Conservation (phyloP, 2,797 vertebrate genomes). For the Anguilla megastoma region DNA sequence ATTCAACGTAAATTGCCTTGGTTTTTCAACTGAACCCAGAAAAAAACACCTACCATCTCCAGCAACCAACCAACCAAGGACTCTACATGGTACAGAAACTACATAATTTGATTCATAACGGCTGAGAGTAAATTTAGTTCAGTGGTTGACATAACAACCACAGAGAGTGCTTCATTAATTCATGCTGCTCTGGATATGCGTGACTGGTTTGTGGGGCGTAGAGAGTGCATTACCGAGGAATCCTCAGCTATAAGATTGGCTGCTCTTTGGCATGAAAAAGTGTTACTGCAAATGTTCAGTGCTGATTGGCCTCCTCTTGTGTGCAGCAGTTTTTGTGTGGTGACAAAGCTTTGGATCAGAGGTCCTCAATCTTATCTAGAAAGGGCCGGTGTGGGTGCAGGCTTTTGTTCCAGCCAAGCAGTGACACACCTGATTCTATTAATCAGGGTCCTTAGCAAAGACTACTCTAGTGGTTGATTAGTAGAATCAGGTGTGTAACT, state of each 20-base stretch:
- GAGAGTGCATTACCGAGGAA: neutral
- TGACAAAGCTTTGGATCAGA: neutral
- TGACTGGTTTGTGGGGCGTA: neutral
- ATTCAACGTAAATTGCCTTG: neutral
- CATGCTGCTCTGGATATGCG: neutral
- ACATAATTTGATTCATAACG: neutral
- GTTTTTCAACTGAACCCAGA: neutral
- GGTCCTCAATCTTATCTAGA: too few species aligned
- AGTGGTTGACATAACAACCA: neutral
- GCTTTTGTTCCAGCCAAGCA: too few species aligned
- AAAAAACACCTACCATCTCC: neutral
- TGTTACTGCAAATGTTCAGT: neutral
- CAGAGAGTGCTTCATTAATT: constrained; percentile 2
- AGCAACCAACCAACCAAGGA: neutral
- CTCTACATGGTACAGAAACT: neutral
- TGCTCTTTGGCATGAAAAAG: neutral
- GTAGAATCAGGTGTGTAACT: too few species aligned
- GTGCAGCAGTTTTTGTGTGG: neutral
- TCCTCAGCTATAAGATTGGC: neutral
- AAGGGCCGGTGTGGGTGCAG: too few species aligned
- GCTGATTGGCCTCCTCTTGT: neutral
- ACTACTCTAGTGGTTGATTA: too few species aligned
- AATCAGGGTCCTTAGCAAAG: too few species aligned
- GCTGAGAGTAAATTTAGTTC: neutral
- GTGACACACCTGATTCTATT: too few species aligned